A percentile compares a stretch with the other conserved stretches of the same genome.
These are phyloP conservation scores for Balaenoptera acutorostrata DNA, from an alignment of 2,113 vertebrate genomes.

Conservation along the genomic window DNA sequence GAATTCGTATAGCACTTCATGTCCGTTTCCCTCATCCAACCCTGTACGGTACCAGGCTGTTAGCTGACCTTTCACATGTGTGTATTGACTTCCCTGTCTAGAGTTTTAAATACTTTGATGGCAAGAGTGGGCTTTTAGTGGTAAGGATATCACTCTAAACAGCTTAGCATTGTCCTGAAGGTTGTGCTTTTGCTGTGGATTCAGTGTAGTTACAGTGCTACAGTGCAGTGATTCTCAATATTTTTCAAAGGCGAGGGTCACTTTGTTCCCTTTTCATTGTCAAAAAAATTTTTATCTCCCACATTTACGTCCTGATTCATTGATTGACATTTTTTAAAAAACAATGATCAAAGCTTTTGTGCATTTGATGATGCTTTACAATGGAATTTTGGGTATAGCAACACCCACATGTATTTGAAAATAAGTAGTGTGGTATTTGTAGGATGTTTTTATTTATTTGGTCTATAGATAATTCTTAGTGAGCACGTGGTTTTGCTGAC, in stretches of 20 bases:
- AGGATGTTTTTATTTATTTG: slow-evolving; percentile 12
- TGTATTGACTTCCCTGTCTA: neutral
- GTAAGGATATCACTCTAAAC: neutral
- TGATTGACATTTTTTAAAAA: neutral
- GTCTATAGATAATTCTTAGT: neutral
- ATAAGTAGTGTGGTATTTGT: neutral
- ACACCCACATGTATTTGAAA: neutral
- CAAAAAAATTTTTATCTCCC: neutral
- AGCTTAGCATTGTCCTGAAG: neutral
- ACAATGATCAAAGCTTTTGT: neutral
- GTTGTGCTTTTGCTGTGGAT: neutral
- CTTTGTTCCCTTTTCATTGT: slow-evolving; percentile 9
- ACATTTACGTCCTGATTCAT: neutral
- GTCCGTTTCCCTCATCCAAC: neutral
- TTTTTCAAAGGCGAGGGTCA: neutral
- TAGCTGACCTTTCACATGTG: neutral
- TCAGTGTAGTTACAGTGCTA: neutral
- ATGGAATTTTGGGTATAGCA: neutral
- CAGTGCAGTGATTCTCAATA: neutral
- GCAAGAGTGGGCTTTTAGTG: neutral
- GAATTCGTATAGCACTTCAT: neutral
- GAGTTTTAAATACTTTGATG: slow-evolving; percentile 17
- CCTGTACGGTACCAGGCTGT: neutral
- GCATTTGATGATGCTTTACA: neutral
- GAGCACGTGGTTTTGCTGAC: slow-evolving; percentile 15